phyloP scores from a whole-genome alignment of 2,888 invertebrate species.

The Dolomedes plantarius region DNA sequence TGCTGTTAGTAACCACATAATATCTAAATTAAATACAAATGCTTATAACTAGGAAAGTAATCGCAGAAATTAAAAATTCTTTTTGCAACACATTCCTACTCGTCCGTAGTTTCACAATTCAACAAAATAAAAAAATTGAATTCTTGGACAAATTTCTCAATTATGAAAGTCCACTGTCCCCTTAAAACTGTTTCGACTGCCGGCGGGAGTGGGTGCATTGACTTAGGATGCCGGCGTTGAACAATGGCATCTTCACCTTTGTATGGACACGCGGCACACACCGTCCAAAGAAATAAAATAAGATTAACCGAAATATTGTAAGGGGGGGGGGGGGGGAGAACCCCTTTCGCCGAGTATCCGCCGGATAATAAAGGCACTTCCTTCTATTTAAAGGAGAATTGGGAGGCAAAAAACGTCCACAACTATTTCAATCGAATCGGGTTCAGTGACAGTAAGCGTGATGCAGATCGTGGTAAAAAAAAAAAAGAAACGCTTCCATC shows the following conservation, averaged over 20 bases:
- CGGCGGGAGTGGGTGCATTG: background rate
- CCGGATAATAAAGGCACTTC: slow-evolving; percentile 27
- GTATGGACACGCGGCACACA: background rate
- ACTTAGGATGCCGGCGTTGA: background rate
- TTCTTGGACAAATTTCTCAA: too few relatives aligned
- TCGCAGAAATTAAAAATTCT: too few relatives aligned
- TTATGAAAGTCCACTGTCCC: too few relatives aligned
- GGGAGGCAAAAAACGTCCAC: slow-evolving; percentile 1
- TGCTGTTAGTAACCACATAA: too few relatives aligned
- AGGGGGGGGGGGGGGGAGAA: background rate
- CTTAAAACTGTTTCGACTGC: too few relatives aligned
- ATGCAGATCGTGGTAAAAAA: background rate
- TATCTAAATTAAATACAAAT: too few relatives aligned
- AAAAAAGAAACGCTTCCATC: background rate
- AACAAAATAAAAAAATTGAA: too few relatives aligned
- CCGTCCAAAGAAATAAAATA: background rate
- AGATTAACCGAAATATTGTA: slow-evolving; percentile 19
- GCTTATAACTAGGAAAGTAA: too few relatives aligned
- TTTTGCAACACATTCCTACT: too few relatives aligned
- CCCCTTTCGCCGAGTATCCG: slow-evolving; percentile 35
- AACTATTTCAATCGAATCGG: slow-evolving; percentile 30
- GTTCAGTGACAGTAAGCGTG: slow-evolving; percentile 40
- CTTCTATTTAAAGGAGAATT: slow-evolving; percentile 11
- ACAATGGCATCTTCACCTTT: background rate
- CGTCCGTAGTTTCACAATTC: too few relatives aligned